Evolutionary conservation across 2,888 invertebrate species (phyloP).

Genomic region (Teleiodes luculella): DNA sequence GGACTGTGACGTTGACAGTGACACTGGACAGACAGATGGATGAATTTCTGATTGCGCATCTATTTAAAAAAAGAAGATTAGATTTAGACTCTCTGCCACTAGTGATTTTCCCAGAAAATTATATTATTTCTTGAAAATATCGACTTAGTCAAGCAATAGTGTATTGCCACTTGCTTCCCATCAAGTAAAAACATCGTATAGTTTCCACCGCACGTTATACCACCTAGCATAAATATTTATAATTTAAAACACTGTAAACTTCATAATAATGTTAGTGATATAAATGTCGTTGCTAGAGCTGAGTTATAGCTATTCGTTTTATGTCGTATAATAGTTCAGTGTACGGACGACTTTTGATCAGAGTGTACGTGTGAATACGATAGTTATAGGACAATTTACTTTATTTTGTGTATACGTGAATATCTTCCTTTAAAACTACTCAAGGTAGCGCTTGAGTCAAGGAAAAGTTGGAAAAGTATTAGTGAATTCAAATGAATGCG

Average conservation of each 20-base stretch:
- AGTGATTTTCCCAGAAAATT: too few relatives aligned
- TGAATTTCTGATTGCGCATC: too few relatives aligned
- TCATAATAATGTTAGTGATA: neutral
- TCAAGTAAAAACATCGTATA: neutral
- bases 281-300: too few relatives aligned
- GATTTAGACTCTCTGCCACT: too few relatives aligned
- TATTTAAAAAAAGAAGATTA: too few relatives aligned
- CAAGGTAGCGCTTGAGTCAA: neutral
- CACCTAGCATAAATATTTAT: conserved; percentile 1
- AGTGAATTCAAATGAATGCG: neutral
- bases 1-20: neutral
- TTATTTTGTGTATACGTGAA: too few relatives aligned
- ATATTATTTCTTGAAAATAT: too few relatives aligned
- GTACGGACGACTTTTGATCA: neutral
- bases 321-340: neutral
- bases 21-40: neutral
- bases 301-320: neutral
- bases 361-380: neutral
- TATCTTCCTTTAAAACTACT: too few relatives aligned
- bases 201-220: conserved; percentile 20
- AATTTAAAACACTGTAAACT: neutral
- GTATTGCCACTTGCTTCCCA: neutral
- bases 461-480: too few relatives aligned
- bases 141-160: too few relatives aligned
- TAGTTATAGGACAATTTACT: neutral